Percentiles rank a stretch among this genome's conserved stretches.
Evolutionary conservation across 2,888 invertebrate genomes (phyloP).

Genomic region (Nipponacmea schrenckii): DNA sequence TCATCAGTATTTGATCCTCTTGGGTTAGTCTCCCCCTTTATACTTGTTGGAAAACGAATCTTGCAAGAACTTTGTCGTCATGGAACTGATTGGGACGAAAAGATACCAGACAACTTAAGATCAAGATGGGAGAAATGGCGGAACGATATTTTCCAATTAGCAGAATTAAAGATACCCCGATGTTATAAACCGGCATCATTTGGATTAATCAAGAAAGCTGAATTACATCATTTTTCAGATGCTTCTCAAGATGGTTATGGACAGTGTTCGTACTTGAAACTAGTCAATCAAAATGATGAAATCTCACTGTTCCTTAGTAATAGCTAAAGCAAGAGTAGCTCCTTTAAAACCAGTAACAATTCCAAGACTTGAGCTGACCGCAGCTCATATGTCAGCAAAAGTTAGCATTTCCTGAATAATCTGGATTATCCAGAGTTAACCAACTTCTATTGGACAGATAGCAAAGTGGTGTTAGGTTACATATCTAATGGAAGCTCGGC

Average conservation of each 20-base stretch:
- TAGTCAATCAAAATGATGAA: constrained; percentile 10
- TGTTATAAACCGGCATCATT: constrained; percentile 21
- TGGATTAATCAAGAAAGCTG: constrained; percentile 1
- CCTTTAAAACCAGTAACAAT: constrained; percentile 17
- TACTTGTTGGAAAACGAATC: constrained; percentile 26
- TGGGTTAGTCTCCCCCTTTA: constrained; percentile 29
- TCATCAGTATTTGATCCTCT: constrained; percentile 31
- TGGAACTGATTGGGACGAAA: constrained; percentile 28
- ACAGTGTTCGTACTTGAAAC: constrained; percentile 11
- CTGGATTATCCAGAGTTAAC: background rate
- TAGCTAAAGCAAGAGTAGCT: constrained; percentile 26
- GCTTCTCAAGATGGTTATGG: constrained; percentile 11
- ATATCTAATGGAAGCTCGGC: background rate
- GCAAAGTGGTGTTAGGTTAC: background rate
- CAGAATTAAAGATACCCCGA: constrained; percentile 9
- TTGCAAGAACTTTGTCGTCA: constrained; percentile 27
- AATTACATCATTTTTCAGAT: constrained; percentile 32
- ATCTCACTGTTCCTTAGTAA: constrained; percentile 22
- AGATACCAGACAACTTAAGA: constrained; percentile 19
- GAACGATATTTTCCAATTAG: background rate
- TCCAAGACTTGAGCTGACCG: background rate
- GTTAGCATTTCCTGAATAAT: background rate
- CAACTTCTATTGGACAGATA: too few relatives aligned
- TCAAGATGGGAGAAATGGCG: background rate
- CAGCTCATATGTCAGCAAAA: background rate